These are phyloP conservation scores for Erythrocercus mccallii DNA, from an alignment of 2,113 vertebrate genomes.

Conservation along the genomic window DNA sequence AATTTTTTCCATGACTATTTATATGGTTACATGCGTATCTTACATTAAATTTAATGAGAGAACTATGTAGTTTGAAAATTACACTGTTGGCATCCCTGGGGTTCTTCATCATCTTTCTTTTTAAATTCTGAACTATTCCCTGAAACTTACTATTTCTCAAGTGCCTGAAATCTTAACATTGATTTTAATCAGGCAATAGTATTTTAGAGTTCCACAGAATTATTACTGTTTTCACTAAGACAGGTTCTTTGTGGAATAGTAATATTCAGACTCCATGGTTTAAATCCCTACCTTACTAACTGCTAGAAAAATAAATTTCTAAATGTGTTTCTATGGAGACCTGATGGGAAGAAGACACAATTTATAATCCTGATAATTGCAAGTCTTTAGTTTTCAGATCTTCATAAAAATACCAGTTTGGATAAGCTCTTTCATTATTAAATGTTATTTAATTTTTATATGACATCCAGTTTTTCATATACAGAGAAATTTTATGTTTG, in stretches of 20 bases:
- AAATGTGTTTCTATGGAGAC: slow-evolving; percentile 31
- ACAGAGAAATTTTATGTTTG: background rate
- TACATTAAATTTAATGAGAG: background rate
- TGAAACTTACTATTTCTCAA: background rate
- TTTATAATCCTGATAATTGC: background rate
- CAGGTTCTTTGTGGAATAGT: background rate
- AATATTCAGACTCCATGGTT: background rate
- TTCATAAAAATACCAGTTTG: background rate
- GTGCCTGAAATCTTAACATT: background rate
- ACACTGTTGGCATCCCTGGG: background rate
- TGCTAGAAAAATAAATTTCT: background rate
- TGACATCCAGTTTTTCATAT: background rate
- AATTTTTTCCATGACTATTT: background rate
- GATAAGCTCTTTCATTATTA: background rate
- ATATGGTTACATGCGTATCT: background rate
- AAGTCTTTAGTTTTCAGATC: background rate
- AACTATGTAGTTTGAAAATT: background rate
- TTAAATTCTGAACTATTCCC: background rate
- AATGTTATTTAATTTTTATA: background rate
- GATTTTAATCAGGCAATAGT: background rate
- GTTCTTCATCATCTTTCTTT: background rate
- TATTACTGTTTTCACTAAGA: background rate
- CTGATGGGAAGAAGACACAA: background rate
- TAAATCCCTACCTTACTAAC: background rate
- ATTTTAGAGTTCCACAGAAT: background rate